Percentiles rank a stretch among this genome's conserved stretches.
phyloP scores from a whole-genome alignment of 2,888 invertebrate species.

The Anaspis maculata region DNA sequence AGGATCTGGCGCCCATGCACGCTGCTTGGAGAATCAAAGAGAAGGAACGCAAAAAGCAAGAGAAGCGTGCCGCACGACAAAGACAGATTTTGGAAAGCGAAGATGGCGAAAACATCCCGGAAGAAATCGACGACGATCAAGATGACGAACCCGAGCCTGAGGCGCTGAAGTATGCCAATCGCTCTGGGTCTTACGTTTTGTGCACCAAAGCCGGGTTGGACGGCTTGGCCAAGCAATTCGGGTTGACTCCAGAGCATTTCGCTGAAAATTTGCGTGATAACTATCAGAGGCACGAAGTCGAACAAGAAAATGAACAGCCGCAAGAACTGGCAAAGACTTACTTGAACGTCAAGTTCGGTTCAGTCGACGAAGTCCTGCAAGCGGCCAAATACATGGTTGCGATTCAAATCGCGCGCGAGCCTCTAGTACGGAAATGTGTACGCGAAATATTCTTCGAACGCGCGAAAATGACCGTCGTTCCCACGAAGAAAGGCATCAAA shows the following conservation, averaged over 20 bases:
- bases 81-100: conserved; percentile 51
- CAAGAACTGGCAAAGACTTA: conserved; percentile 74
- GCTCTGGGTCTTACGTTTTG: conserved; percentile 82
- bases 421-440: conserved; percentile 75
- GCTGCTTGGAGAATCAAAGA: conserved; percentile 61
- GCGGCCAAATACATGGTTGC: conserved; percentile 94
- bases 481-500: conserved; percentile 87
- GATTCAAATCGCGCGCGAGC: conserved; percentile 86
- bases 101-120: conserved; percentile 56
- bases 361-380: conserved; percentile 74
- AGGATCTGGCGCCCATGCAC: conserved; percentile 77
- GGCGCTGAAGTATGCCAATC: conserved; percentile 73
- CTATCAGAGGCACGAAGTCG: conserved; percentile 91
- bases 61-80: conserved; percentile 41
- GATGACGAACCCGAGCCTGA: conserved; percentile 52
- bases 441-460: conserved; percentile 83
- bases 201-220: conserved; percentile 79
- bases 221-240: conserved; percentile 80
- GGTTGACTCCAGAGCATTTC: conserved; percentile 87
- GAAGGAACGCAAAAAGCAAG: conserved; percentile 52
- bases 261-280: conserved; percentile 94
- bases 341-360: conserved; percentile 57
- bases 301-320: conserved; percentile 83
- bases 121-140: conserved; percentile 48
- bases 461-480: conserved; percentile 69